phyloP scores from a whole-genome alignment of 1,140 invertebrate species.

The Calycopis cecrops region DNA sequence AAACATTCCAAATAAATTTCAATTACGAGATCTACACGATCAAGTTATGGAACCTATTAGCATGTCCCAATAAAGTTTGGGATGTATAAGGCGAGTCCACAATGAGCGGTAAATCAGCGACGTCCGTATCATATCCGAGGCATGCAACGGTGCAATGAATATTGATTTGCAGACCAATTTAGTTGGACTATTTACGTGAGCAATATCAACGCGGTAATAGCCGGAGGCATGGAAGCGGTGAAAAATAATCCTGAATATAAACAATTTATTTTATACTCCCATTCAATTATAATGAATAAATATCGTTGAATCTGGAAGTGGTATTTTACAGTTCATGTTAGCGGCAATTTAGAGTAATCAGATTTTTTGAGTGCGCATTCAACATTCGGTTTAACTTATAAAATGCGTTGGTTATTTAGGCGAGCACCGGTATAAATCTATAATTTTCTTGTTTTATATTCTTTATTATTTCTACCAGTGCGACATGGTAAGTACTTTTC shows the following conservation, averaged over 20 bases:
- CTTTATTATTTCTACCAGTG: too few species aligned
- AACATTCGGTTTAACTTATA: background rate
- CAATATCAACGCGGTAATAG: constrained; percentile 20
- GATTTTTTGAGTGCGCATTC: constrained; percentile 1
- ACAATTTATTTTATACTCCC: constrained; percentile 3
- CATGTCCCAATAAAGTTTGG: constrained; percentile 19
- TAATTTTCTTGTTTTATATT: too few species aligned
- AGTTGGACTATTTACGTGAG: constrained; percentile 37
- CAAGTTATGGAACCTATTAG: constrained; percentile 11
- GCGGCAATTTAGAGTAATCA: constrained; percentile 7
- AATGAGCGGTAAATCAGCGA: constrained; percentile 48
- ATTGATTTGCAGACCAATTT: constrained; percentile 55
- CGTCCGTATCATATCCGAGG: constrained; percentile 40
- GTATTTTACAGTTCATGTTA: constrained; percentile 4
- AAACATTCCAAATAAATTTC: too few species aligned
- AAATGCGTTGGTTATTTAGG: too few species aligned
- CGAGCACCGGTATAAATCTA: too few species aligned
- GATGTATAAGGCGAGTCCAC: constrained; percentile 20
- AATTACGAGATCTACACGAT: background rate
- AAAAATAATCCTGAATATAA: constrained; percentile 10
- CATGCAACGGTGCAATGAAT: constrained; percentile 48
- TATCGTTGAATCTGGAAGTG: background rate
- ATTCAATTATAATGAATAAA: background rate
- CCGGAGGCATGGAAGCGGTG: constrained; percentile 12
- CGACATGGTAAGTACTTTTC: too few species aligned